These are phyloP conservation scores for Torymus aiolomorphi DNA, from an alignment of 2,888 invertebrate genomes.

Conservation along the genomic window DNA sequence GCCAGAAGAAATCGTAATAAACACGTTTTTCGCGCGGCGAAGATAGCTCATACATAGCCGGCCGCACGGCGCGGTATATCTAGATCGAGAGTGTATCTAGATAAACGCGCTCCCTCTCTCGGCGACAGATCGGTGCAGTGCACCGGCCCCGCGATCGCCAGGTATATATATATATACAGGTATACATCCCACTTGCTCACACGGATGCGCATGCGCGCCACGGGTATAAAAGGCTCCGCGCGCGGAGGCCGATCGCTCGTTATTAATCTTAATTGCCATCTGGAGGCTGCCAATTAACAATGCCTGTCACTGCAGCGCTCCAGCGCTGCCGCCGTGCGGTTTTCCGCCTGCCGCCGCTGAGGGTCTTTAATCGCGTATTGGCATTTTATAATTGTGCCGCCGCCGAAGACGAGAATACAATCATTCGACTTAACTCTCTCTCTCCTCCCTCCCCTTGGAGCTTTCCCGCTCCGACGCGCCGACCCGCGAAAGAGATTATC, in stretches of 20 bases:
- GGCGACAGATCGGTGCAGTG: background rate
- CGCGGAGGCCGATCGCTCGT: slow-evolving; percentile 63
- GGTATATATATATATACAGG: background rate
- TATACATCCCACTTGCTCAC: background rate
- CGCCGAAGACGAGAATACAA: slow-evolving; percentile 20
- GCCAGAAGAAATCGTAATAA: background rate
- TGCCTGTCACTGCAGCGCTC: slow-evolving; percentile 68
- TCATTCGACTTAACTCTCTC: slow-evolving; percentile 11
- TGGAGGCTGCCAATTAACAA: slow-evolving; percentile 73
- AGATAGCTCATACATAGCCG: background rate
- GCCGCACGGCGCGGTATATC: too few relatives aligned
- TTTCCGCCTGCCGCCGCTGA: slow-evolving; percentile 14
- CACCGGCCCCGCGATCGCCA: background rate
- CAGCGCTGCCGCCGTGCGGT: background rate
- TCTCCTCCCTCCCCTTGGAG: background rate
- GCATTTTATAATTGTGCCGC: slow-evolving; percentile 65
- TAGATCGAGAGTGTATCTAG: too few relatives aligned
- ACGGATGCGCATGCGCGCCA: background rate
- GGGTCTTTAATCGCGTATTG: slow-evolving; percentile 59
- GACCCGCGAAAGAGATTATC: slow-evolving; percentile 1
- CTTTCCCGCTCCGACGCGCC: background rate
- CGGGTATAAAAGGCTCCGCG: slow-evolving; percentile 9
- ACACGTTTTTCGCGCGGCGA: background rate
- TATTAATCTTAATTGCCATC: slow-evolving; percentile 75
- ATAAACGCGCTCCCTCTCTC: background rate